Base-by-base conservation (phyloP, 1,140 invertebrate species). In the Bombus breviceps region DNA sequence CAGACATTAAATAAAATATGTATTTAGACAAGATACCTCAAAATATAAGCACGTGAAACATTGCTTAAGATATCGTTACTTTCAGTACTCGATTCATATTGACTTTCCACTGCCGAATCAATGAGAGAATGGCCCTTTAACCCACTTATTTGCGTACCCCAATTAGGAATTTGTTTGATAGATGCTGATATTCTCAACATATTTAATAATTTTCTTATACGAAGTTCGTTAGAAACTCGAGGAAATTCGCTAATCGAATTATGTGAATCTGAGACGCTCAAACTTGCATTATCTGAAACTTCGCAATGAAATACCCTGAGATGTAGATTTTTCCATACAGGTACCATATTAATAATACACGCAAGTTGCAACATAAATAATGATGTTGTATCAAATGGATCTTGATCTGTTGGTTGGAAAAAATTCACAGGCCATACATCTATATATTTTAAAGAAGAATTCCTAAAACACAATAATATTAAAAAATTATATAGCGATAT, bases 401-500 rank as follows among this genome's bases (percentile, higher is more conserved):
- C 97, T 83, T 97, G 96, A 89, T 97, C 96, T 2, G 96, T 96
- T 12, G 98, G 98, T 90, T 97, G 96, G 86, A 98, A 97, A 86
- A 98, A 97, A 93, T 99, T 98, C 0, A 99, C 97, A 18, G 99
- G 98, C 99, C 99, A 99, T 25, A 99, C 98, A 95, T 99, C 99
- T 83, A 99, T 99, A 94, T 97, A 99, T 88, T 97, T 96, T 37
- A 97, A 96, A 79, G 95, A 95, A 62, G 95, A 95, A 88, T 95
- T 96, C 85, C 96, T 96, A 80, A 22, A 94, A 93, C 62, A 18
- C 43, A 81, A 74, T 43, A 86, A 25, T 39, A 37, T 57, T 22
- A 64, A 25, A 72, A 47, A 28, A 64, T 47, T 25, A 73, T 32
- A 72, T 9, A 59, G 62, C 39, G 39, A 80, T 72, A 47, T 18